These are phyloP conservation scores for Tautogolabrus adspersus DNA, from an alignment of 2,113 vertebrate genomes.

Conservation along the genomic window DNA sequence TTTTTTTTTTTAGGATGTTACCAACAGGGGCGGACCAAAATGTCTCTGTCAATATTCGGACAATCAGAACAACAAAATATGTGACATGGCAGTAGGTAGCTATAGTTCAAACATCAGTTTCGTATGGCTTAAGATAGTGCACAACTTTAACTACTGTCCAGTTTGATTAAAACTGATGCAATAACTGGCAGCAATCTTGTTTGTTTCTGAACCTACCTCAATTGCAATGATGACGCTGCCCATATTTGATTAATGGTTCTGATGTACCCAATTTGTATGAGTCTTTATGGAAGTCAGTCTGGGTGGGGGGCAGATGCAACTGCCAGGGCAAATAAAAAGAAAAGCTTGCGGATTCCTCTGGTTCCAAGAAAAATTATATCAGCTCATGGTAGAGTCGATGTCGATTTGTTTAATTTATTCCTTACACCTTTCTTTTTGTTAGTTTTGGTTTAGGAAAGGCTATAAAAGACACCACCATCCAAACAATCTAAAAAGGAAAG, in stretches of 20 bases:
- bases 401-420: neutral
- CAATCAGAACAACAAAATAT: too few relatives aligned
- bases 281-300: neutral
- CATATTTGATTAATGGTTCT: neutral
- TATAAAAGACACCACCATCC: neutral
- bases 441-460: neutral
- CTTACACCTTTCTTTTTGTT: neutral
- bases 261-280: neutral
- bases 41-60: too few relatives aligned
- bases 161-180: too few relatives aligned
- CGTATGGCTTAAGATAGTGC: too few relatives aligned
- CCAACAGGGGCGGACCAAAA: too few relatives aligned
- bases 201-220: neutral
- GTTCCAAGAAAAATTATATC: neutral
- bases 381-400: neutral
- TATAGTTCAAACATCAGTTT: too few relatives aligned
- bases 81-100: too few relatives aligned
- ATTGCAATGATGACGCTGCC: neutral
- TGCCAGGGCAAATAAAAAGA: neutral
- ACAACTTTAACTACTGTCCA: too few relatives aligned
- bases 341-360: neutral
- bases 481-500: neutral
- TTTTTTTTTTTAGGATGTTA: too few relatives aligned
- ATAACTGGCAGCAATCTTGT: neutral
- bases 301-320: neutral